Base-by-base conservation (phyloP, 2,113 vertebrate species). In the Excalfactoria chinensis region DNA sequence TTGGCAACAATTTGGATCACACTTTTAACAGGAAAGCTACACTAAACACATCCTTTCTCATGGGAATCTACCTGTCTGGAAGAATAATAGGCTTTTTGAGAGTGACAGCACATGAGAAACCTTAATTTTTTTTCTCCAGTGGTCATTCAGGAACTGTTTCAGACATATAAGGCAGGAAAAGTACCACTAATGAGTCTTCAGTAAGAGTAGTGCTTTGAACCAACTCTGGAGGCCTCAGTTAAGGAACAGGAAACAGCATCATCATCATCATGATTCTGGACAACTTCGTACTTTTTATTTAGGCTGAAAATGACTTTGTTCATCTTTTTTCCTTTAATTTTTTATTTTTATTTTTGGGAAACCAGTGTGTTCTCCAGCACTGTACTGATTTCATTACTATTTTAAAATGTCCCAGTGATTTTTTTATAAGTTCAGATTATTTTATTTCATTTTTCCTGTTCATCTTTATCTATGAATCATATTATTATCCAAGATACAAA, bases 101-200 rank as follows among this genome's bases (percentile, higher is more conserved):
- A 62, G 15, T 41, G 43, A 25, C 17, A 71, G 26, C 60, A 53
- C 3, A 14, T 66, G 14, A 84, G 35, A 86, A 84, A 74, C 7
- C 11, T 4, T 14, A 41, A 17, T 9, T 30, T 75, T 53, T 51
- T 79, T 32, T 0, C 5, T 11, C 1, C 68, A 2, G 2, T 9
- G 60, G n/a, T 9, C 71, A 16, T 48, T 74, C 35, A 60, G n/a
- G 35, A 86, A 63, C 13, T 0, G 12, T 56, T 23, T 4, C 8
- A 86, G 37, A 17, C 8, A n/a, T 7, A 35, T 13, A 13, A 18
- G 1, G 18, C 44, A 30, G 51, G 32, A 72, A 75, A 56, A 5
- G 25, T 16, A 49, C 7, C 43, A 7, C 21, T 74, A 4, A 4
- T 32, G 34, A 74, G 5, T 46, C 21, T 34, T 59, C 69, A 26